Percentiles rank a stretch among this genome's conserved stretches.
Evolutionary conservation across 1,140 invertebrate species (phyloP).

Genomic region (Orius insidiosus): DNA sequence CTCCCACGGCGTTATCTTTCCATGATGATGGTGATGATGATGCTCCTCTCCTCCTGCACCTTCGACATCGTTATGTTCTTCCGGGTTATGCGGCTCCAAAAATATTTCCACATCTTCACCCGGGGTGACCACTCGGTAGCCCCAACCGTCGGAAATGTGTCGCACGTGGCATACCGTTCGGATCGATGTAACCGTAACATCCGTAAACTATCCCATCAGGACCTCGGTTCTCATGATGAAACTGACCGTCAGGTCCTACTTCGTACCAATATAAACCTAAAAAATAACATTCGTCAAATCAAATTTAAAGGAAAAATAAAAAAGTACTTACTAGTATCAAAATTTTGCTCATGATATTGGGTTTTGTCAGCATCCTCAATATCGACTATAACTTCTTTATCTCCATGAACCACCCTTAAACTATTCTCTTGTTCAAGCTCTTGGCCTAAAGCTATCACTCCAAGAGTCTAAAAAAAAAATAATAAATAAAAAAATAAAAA

Average conservation of each 20-base stretch:
- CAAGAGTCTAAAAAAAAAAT: too few species aligned
- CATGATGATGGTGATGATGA: slow-evolving; percentile 30
- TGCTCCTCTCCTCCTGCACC: slow-evolving; percentile 9
- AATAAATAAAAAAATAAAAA: too few species aligned
- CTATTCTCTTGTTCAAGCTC: too few species aligned
- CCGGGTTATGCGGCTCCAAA: slow-evolving; percentile 26
- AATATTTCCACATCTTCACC: slow-evolving; percentile 51
- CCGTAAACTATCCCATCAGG: slow-evolving; percentile 58
- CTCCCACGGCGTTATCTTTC: slow-evolving; percentile 36
- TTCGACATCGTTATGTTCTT: slow-evolving; percentile 6
- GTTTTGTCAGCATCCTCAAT: slow-evolving; percentile 47
- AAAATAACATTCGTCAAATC: not conserved
- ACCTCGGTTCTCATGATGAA: slow-evolving; percentile 55
- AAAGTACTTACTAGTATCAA: slow-evolving; percentile 41
- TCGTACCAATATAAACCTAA: slow-evolving; percentile 23
- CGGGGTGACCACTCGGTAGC: slow-evolving; percentile 50
- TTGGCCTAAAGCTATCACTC: too few species aligned
- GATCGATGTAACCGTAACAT: slow-evolving; percentile 58
- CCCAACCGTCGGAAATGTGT: slow-evolving; percentile 60
- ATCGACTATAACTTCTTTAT: slow-evolving; percentile 34
- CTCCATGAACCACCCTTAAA: slow-evolving; percentile 10
- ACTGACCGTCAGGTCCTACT: slow-evolving; percentile 50
- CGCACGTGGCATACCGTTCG: slow-evolving; percentile 40
- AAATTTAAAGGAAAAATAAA: not conserved
- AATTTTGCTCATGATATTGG: slow-evolving; percentile 50